Evolutionary conservation across 1,140 invertebrate species (phyloP).

Genomic region (Orchestia grillus): DNA sequence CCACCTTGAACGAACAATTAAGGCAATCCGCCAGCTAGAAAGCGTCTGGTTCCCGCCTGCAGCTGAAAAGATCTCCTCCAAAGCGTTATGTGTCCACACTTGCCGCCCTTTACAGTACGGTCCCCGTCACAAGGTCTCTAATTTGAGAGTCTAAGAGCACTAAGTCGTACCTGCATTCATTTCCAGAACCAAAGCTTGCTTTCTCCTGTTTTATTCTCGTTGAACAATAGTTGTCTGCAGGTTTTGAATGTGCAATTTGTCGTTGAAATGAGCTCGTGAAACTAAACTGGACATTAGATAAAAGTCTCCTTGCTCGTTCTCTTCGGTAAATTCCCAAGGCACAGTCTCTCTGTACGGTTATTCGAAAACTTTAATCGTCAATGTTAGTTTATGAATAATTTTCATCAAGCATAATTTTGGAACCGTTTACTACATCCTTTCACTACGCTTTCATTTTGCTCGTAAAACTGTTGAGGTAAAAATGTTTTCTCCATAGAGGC

Average conservation of each 20-base stretch:
- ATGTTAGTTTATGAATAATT: no score
- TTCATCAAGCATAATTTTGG: no score
- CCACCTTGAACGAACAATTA: no score
- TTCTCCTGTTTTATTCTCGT: neutral
- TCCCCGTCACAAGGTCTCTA: neutral
- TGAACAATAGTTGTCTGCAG: neutral
- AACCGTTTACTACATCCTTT: no score
- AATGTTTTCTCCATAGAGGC: no score
- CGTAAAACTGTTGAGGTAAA: no score
- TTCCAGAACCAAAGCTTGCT: neutral
- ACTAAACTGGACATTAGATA: neutral
- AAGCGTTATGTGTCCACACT: neutral
- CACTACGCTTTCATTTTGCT: no score
- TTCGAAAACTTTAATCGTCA: neutral
- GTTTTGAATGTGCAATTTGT: neutral
- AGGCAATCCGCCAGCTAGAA: no score
- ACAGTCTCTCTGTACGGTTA: neutral
- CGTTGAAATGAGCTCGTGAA: neutral
- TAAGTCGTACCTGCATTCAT: neutral
- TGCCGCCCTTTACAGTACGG: neutral
- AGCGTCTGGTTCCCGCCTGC: no score
- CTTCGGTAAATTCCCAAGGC: neutral
- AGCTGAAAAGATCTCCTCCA: neutral
- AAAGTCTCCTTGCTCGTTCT: neutral
- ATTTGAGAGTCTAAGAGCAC: neutral